Conservation (phyloP, 2,888 invertebrate species). For the Ormyrus nitidulus region DNA sequence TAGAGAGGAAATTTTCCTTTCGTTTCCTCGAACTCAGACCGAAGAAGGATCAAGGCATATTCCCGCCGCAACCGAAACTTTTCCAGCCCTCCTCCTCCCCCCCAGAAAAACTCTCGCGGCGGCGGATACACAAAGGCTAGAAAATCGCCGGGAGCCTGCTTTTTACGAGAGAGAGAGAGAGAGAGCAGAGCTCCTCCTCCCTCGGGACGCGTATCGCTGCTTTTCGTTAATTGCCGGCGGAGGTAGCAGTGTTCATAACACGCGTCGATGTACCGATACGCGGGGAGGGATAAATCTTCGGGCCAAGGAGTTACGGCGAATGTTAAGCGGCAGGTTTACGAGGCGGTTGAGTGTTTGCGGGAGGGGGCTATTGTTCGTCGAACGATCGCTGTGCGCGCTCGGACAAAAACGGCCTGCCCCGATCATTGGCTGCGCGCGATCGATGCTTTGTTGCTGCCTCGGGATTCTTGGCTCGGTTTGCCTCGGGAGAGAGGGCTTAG, state of each 20-base stretch:
- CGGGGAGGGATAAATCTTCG: too few relatives aligned
- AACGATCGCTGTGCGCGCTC: too few relatives aligned
- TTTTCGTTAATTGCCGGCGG: too few relatives aligned
- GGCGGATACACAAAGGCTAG: conserved; percentile 16
- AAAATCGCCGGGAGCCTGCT: neutral
- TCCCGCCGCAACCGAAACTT: conserved; percentile 54
- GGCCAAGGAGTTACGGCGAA: too few relatives aligned
- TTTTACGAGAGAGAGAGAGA: conserved; percentile 4
- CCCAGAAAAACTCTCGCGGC: conserved; percentile 42
- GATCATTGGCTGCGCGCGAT: too few relatives aligned
- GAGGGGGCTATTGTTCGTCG: neutral
- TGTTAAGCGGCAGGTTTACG: conserved; percentile 3
- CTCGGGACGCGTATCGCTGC: conserved; percentile 27
- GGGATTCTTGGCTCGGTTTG: too few relatives aligned
- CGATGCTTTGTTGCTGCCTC: too few relatives aligned
- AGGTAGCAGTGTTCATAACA: too few relatives aligned
- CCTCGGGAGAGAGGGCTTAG: too few relatives aligned
- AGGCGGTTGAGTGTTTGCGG: conserved; percentile 15
- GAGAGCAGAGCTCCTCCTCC: neutral
- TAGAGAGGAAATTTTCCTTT: conserved; percentile 38
- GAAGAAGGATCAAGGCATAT: neutral
- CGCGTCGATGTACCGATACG: too few relatives aligned
- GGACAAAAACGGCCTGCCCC: too few relatives aligned
- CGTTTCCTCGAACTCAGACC: neutral
- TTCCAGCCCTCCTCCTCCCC: conserved; percentile 51